Evolutionary conservation across 2,797 vertebrate species (phyloP).

Genomic region (Peromyscus eremicus): DNA sequence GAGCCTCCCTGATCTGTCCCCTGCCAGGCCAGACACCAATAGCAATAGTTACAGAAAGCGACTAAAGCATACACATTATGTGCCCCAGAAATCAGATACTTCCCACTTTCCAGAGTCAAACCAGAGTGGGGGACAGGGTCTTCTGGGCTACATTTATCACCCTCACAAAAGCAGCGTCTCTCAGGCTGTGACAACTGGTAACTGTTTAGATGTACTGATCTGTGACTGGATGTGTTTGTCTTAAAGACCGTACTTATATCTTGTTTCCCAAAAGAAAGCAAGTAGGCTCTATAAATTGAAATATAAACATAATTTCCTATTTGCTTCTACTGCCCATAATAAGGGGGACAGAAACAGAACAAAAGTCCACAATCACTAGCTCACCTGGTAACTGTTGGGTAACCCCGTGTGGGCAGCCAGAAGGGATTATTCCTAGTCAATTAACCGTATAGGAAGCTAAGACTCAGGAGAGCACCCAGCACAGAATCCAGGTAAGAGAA

Average conservation of each 20-base stretch:
- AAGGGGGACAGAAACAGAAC: conserved; percentile 43
- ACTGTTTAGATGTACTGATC: neutral
- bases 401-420: neutral
- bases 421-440: neutral
- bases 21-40: neutral
- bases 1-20: neutral
- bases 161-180: conserved; percentile 17
- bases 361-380: conserved; percentile 10
- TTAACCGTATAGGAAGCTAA: neutral
- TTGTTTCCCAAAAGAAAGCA: conserved; percentile 36
- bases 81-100: neutral
- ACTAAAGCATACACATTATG: neutral
- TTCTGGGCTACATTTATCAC: neutral
- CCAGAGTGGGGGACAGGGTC: neutral
- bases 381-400: neutral
- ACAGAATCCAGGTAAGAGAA: neutral
- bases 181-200: neutral
- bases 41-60: neutral
- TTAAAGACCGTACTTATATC: neutral
- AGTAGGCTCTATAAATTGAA: conserved; percentile 38
- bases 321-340: conserved; percentile 29
- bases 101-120: neutral
- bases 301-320: conserved; percentile 52
- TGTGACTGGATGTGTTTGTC: conserved; percentile 22
- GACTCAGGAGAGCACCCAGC: neutral